Percentiles rank a stretch among this genome's conserved stretches.
phyloP scores from a whole-genome alignment of 2,797 vertebrate species.

The Sebastes vulpes region DNA sequence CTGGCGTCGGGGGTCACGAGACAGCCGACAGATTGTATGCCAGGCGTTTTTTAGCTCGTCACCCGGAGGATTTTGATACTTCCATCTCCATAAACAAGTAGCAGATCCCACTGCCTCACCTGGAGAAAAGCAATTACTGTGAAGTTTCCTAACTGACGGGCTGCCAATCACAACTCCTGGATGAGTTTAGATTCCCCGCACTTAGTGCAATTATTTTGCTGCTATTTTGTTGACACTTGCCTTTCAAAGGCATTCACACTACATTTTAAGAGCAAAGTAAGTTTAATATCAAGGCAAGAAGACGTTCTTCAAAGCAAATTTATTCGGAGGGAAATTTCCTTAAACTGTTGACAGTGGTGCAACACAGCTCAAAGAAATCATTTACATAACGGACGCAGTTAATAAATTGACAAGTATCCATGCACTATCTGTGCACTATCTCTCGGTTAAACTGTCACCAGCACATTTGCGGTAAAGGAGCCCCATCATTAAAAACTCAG shows the following conservation, averaged over 20 bases:
- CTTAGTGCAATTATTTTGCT: conserved; percentile 47
- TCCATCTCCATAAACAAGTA: conserved; percentile 65
- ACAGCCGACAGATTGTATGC: conserved; percentile 70
- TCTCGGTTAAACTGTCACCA: conserved; percentile 37
- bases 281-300: conserved; percentile 47
- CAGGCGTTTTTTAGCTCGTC: conserved; percentile 54
- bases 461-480: conserved; percentile 38
- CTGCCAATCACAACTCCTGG: conserved; percentile 65
- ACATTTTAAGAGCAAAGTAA: conserved; percentile 49
- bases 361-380: conserved; percentile 53
- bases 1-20: conserved; percentile 68
- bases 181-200: conserved; percentile 34
- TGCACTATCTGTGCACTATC: conserved; percentile 16
- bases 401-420: conserved; percentile 56
- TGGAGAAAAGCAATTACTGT: conserved; percentile 64
- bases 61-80: conserved; percentile 64
- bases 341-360: conserved; percentile 61
- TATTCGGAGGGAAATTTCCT: conserved; percentile 54
- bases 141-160: conserved; percentile 55
- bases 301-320: conserved; percentile 62
- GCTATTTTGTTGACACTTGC: conserved; percentile 58
- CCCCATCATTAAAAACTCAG: conserved; percentile 64
- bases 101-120: conserved; percentile 62
- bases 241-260: conserved; percentile 45
- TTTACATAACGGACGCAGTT: conserved; percentile 56